These are phyloP conservation scores for Phytoseiulus persimilis DNA, from an alignment of 2,888 invertebrate genomes.

Conservation along the genomic window DNA sequence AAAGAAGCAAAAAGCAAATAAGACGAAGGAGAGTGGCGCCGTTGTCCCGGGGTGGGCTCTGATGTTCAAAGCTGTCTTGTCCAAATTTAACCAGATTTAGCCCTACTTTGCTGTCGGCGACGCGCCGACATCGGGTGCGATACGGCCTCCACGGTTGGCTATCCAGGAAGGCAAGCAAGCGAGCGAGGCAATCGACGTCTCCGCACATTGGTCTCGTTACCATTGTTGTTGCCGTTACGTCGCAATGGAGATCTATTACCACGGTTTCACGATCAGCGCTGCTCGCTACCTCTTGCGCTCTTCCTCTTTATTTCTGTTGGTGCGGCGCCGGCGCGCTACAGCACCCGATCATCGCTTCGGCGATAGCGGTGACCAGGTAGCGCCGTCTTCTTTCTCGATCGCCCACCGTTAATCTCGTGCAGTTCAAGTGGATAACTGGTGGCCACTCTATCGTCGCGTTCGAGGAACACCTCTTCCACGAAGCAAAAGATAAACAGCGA, in stretches of 20 bases:
- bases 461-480: too few relatives aligned
- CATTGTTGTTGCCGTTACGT: background rate
- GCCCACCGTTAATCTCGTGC: background rate
- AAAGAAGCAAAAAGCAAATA: background rate
- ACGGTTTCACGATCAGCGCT: background rate
- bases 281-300: background rate
- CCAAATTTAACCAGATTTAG: constrained; percentile 37
- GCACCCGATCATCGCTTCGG: too few relatives aligned
- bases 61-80: constrained; percentile 7
- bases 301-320: background rate
- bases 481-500: too few relatives aligned
- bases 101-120: background rate
- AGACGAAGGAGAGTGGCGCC: background rate
- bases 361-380: background rate
- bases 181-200: background rate
- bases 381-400: background rate
- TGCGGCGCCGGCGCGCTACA: background rate
- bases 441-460: too few relatives aligned
- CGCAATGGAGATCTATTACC: background rate
- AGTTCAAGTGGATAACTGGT: too few relatives aligned
- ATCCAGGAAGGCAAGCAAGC: background rate
- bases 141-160: background rate
- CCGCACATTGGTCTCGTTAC: background rate
- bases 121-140: background rate
- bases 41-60: background rate